Percentiles rank a stretch among this genome's conserved stretches.
These are phyloP conservation scores for Epinephelus malabaricus DNA, from an alignment of 2,797 vertebrate genomes.

Conservation along the genomic window DNA sequence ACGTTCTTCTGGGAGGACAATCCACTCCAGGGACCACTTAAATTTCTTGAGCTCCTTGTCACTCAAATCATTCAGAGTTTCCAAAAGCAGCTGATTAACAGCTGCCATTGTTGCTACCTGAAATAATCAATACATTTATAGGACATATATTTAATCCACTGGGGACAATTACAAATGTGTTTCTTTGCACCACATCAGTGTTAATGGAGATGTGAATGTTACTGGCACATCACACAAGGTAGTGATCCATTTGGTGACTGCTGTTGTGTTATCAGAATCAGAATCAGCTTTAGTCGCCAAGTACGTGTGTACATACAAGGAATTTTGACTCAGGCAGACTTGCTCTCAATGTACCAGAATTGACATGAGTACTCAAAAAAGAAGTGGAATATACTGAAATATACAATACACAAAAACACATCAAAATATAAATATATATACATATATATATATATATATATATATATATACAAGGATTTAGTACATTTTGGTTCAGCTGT, in stretches of 20 bases:
- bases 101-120: slow-evolving; percentile 5
- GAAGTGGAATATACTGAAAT: no score
- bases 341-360: no score
- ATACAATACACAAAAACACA: no score
- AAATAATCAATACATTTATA: neutral
- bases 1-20: accelerated
- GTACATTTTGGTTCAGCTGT: neutral
- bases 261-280: neutral
- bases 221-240: neutral
- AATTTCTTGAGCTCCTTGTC: accelerated
- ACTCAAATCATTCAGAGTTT: neutral
- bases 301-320: no score
- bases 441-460: no score
- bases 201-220: neutral
- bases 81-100: slow-evolving; percentile 13
- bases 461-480: no score
- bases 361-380: no score
- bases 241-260: neutral
- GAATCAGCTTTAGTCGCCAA: no score
- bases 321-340: no score
- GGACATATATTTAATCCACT: neutral
- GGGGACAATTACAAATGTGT: neutral
- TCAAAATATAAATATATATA: no score
- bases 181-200: neutral
- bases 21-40: neutral